phyloP scores from a whole-genome alignment of 1,140 invertebrate genomes.

The Chironomus striatipennis region DNA sequence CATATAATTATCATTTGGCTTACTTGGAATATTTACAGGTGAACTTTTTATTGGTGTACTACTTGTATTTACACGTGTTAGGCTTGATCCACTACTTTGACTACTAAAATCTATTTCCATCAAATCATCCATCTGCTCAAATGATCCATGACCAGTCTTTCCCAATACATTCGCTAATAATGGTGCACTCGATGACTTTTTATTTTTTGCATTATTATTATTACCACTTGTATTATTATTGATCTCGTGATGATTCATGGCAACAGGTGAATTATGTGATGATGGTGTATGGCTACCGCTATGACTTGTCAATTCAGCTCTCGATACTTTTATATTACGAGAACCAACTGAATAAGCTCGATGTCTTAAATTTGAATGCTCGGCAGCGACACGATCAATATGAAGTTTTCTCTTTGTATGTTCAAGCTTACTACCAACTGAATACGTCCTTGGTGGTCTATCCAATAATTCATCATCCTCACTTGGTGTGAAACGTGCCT shows the following conservation, averaged over 20 bases:
- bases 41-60: conserved; percentile 15
- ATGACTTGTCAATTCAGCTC: conserved; percentile 34
- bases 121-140: conserved; percentile 61
- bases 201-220: conserved; percentile 26
- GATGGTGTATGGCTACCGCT: conserved; percentile 30
- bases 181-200: conserved; percentile 52
- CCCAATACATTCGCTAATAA: conserved; percentile 39
- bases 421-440: conserved; percentile 73
- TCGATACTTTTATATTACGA: conserved; percentile 42
- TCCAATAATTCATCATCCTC: conserved; percentile 48
- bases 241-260: conserved; percentile 9
- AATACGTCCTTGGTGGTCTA: conserved; percentile 70
- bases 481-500: conserved; percentile 49
- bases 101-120: conserved; percentile 69
- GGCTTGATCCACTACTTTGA: neutral
- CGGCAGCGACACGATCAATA: conserved; percentile 31
- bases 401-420: conserved; percentile 36
- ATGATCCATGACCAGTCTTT: conserved; percentile 45
- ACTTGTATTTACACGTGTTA: neutral
- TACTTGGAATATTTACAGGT: conserved; percentile 9
- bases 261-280: neutral
- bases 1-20: conserved; percentile 44
- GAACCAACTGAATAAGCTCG: conserved; percentile 64
- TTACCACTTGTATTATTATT: conserved; percentile 16
- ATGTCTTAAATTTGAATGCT: conserved; percentile 41